These are phyloP conservation scores for Bombus breviceps DNA, from an alignment of 1,140 invertebrate genomes.

Conservation along the genomic window DNA sequence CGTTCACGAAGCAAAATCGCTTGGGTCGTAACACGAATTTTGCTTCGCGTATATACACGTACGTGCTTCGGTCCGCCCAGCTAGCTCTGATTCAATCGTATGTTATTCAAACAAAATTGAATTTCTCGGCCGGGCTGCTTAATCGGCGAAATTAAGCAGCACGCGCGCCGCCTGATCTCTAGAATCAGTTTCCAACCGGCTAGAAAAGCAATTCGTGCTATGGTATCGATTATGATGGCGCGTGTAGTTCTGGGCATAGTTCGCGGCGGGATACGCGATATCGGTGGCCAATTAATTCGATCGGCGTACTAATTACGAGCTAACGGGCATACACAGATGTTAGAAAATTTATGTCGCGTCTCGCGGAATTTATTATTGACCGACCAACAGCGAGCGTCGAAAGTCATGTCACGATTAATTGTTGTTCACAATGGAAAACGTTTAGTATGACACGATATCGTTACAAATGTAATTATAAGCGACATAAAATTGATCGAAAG, in stretches of 20 bases:
- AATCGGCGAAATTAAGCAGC: slow-evolving; percentile 15
- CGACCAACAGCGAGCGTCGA: too few species aligned
- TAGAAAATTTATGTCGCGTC: slow-evolving; percentile 26
- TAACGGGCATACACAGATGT: slow-evolving; percentile 1
- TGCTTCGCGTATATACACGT: neutral
- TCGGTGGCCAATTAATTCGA: slow-evolving; percentile 26
- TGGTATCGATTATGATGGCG: slow-evolving; percentile 24
- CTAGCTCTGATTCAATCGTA: neutral
- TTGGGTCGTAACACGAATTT: neutral
- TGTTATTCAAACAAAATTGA: slow-evolving; percentile 31
- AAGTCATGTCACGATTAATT: neutral
- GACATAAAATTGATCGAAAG: neutral
- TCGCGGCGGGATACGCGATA: neutral
- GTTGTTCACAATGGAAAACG: neutral
- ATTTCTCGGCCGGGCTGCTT: neutral
- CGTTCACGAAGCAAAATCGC: neutral
- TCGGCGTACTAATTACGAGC: slow-evolving; percentile 19
- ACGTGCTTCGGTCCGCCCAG: neutral
- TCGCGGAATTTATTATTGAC: neutral
- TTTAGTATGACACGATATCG: too few species aligned
- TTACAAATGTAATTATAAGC: neutral
- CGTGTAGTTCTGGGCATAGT: neutral
- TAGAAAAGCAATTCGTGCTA: slow-evolving; percentile 34
- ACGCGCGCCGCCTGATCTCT: neutral
- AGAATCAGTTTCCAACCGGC: neutral